Conservation (phyloP, 2,888 invertebrate genomes). For the Nephrotoma flavescens region DNA sequence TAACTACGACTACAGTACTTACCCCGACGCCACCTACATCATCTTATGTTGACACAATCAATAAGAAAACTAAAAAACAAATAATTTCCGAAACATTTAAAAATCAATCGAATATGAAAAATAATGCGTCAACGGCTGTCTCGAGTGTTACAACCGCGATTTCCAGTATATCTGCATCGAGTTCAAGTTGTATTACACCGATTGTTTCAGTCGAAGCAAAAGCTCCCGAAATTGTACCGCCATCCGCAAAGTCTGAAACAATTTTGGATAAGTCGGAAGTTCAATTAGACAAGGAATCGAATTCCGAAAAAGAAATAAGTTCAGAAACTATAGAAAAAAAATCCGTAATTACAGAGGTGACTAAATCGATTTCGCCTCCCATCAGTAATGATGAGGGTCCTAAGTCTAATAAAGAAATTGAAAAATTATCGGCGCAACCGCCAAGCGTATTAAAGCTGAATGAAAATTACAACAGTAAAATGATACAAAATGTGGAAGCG, state of each 20-base stretch:
- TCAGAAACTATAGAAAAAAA: background rate
- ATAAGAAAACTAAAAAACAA: constrained; percentile 29
- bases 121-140: background rate
- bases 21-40: background rate
- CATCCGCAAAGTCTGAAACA: background rate
- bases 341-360: background rate
- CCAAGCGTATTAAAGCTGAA: constrained; percentile 13
- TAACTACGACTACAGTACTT: background rate
- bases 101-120: background rate
- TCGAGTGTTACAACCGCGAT: background rate
- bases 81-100: constrained; percentile 20
- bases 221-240: background rate
- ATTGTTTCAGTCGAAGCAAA: background rate
- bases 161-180: background rate
- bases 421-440: background rate
- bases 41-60: background rate
- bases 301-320: background rate
- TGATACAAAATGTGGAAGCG: background rate
- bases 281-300: background rate
- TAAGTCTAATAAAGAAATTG: constrained; percentile 11
- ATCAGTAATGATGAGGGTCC: constrained; percentile 5
- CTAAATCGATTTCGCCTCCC: background rate
- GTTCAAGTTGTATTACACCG: background rate
- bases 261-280: background rate
- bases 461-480: constrained; percentile 11